Conservation (phyloP, 2,113 vertebrate species). For the Candoia aspera region DNA sequence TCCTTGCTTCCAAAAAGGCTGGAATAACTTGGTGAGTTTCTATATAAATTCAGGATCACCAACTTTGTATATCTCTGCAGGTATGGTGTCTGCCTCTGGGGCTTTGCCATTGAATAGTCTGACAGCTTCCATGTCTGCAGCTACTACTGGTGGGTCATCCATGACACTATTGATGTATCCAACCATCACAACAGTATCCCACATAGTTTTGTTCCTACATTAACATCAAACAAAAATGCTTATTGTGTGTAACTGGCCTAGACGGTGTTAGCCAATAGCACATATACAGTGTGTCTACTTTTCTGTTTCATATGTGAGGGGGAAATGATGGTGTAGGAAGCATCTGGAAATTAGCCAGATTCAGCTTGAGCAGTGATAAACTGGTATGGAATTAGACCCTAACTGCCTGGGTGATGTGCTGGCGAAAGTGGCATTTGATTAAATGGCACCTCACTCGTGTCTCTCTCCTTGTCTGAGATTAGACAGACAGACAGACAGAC, state of each 20-base stretch:
- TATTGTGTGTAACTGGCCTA: neutral
- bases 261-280: neutral
- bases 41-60: too few species aligned
- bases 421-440: neutral
- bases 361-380: neutral
- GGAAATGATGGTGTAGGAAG: neutral
- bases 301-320: neutral
- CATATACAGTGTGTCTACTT: neutral
- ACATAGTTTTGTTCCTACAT: neutral
- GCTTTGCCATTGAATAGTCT: too few species aligned
- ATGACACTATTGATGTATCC: too few species aligned
- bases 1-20: too few species aligned
- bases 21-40: too few species aligned
- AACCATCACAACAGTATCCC: neutral
- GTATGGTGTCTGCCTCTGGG: too few species aligned
- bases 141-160: too few species aligned
- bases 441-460: neutral
- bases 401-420: neutral
- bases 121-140: too few species aligned
- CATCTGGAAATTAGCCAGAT: neutral
- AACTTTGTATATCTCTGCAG: too few species aligned
- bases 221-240: neutral
- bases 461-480: neutral
- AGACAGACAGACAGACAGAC: too few species aligned
- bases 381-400: neutral